Evolutionary conservation across 2,888 invertebrate genomes (phyloP), one percentile per base, ranked within the genome.

Genomic region (Drosophila vallismaia): DNA sequence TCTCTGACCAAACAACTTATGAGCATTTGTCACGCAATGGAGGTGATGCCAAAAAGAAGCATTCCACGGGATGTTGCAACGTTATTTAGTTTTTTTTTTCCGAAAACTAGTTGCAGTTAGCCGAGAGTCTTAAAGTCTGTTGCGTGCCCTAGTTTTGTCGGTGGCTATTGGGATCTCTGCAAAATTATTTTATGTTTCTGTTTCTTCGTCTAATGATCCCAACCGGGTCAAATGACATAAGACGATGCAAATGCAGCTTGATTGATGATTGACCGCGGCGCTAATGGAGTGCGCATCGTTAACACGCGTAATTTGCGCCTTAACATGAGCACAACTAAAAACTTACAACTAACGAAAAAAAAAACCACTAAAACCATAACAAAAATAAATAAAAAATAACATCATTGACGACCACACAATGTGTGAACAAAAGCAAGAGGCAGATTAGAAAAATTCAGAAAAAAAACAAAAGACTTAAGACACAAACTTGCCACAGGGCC

Each of bases 201-300:
- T 56, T 49, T 44, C 10, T 33, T 29, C 52, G 57, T 55, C 51
- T 74, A 85, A 81, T 79, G 85, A 85, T 79, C 71, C 45, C 49
- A 53, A 48, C 45, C 70, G 63, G 77, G 77, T 74, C 82, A 40
- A n/a, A 62, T 44, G 42, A 57, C 46, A 69, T 51, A 55, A 69
- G 57, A 42, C 42, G 28, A 73, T 86, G 84, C 87, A 81, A 87
- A 84, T 84, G 74, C 74, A 82, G 67, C 63, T 69, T 85, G 76
- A 85, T 87, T 87, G 55, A 87, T 81, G 86, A 59, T 59, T 54
- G 46, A 57, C 52, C 71, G 50, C 46, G 49, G 28, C 26, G 70
- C 67, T 67, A 56, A 66, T 66, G 56, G 56, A 48, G 82, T 67
- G 72, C 45, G 48, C 76, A 69, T 69, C 73, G 79, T 72, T 85